Evolutionary conservation across 2,797 vertebrate genomes (phyloP), one percentile per base, ranked within the genome.

Genomic region (Threskiornis aethiopicus): DNA sequence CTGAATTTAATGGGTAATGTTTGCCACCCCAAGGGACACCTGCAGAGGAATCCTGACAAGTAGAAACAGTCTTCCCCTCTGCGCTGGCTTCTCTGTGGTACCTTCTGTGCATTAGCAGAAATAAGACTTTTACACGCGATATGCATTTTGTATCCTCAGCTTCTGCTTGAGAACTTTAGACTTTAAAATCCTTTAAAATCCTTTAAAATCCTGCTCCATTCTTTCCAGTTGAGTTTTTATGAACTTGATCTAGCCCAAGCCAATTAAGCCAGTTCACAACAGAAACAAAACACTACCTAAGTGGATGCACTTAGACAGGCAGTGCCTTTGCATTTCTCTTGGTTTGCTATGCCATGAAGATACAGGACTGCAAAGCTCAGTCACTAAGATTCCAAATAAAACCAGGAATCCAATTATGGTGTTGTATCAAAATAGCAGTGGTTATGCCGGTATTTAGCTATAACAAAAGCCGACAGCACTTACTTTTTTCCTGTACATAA

Each of bases 91-190:
- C 49, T 82, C 64, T 66, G 51, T 24, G 46, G 70, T 47, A 84
- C 31, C 19, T 84, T 54, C 81, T 22, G 31, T n/a, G 62, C 54
- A 20, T 49, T 37, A 66, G n/a, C 22, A 86, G 70, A 77, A 78
- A 70, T 10, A 69, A 84, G 37, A 46, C 54, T 79, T 65, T 29
- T 15, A 78, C 14, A 59, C 1, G 29, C 2, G 1, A 78, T 18
- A 84, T 5, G 82, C 62, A 93, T 84, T 90, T 86, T 6, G 6
- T 84, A 96, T 87, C 85, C 84, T 93, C 91, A 96, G 89, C 90
- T 97, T 97, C 96, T 97, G 95, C 93, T 96, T 96, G 81, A 89
- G n/a, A 85, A 82, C 66, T 61, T 70, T 17, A 54, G 67, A 65
- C 46, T 66, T 88, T 16, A 65, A 88, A 96, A 91, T 55, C 10